These are phyloP conservation scores for Choloepus hoffmanni DNA, from an alignment of 2,113 vertebrate genomes.

Conservation along the genomic window DNA sequence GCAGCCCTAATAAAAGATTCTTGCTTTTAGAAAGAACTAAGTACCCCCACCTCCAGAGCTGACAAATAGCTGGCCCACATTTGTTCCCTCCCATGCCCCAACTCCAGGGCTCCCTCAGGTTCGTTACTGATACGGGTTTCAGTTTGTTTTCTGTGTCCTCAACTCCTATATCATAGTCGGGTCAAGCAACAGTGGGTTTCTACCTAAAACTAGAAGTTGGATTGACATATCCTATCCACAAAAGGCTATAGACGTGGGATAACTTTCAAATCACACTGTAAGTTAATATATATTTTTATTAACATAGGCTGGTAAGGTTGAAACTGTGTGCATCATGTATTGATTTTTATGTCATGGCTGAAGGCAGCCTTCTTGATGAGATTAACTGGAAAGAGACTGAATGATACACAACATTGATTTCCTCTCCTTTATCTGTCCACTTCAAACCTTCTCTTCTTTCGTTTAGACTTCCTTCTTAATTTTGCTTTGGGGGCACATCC, in stretches of 20 bases:
- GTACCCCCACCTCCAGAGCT: not conserved
- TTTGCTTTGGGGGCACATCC: not conserved
- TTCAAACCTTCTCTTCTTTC: not conserved
- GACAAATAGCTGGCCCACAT: not conserved
- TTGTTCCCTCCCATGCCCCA: not conserved
- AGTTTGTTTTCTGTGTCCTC: not conserved
- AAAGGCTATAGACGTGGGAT: not conserved
- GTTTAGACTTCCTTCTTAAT: not conserved
- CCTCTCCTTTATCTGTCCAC: not conserved
- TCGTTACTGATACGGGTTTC: fast-evolving
- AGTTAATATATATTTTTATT: not conserved
- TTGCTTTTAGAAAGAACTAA: not conserved
- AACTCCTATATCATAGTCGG: not conserved
- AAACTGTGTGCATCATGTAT: not conserved
- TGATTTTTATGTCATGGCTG: not conserved
- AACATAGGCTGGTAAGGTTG: not conserved
- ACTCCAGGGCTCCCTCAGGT: too few relatives aligned
- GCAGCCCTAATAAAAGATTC: not conserved
- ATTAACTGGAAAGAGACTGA: not conserved
- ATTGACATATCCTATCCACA: not conserved
- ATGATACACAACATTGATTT: not conserved
- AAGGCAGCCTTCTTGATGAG: not conserved
- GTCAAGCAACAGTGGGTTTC: not conserved
- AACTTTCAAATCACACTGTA: not conserved
- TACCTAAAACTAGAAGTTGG: not conserved